Conservation (phyloP, 2,888 invertebrate genomes). For the Pollenia griseotomentosa region DNA sequence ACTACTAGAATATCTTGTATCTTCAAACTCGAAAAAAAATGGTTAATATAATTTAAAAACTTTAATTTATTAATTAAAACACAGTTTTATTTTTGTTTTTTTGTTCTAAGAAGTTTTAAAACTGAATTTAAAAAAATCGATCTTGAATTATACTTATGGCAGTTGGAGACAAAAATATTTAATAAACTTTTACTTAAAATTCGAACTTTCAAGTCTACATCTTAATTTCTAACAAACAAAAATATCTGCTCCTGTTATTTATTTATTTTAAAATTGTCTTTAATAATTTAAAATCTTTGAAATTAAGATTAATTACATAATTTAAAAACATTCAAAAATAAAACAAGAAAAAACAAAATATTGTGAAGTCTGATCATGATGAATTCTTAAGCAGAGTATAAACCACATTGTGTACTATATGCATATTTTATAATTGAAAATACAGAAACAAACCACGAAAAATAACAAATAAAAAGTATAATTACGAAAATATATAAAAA, state of each 20-base stretch:
- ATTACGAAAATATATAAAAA: slow-evolving; percentile 3
- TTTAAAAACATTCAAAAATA: slow-evolving; percentile 48
- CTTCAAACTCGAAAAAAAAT: neutral
- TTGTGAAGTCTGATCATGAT: slow-evolving; percentile 83
- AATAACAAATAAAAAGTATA: slow-evolving; percentile 33
- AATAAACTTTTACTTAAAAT: neutral
- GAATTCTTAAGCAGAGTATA: slow-evolving; percentile 79
- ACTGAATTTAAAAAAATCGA: no score
- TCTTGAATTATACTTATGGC: no score
- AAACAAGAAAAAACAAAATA: slow-evolving; percentile 70
- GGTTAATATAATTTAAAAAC: neutral
- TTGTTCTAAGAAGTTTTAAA: no score
- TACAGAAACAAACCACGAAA: slow-evolving; percentile 35
- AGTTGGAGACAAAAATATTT: no score
- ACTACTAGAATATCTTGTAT: no score
- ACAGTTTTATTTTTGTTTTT: no score
- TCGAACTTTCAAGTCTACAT: neutral
- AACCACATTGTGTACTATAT: slow-evolving; percentile 74
- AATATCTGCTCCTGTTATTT: neutral
- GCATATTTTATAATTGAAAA: slow-evolving; percentile 60
- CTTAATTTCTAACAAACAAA: neutral
- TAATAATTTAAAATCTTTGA: neutral
- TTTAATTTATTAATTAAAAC: neutral
- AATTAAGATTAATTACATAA: slow-evolving; percentile 52
- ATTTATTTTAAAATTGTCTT: slow-evolving; percentile 13